A percentile compares a stretch with the other conserved stretches of the same genome.
Evolutionary conservation across 2,113 vertebrate genomes (phyloP).

Genomic region (Recurvirostra avosetta): DNA sequence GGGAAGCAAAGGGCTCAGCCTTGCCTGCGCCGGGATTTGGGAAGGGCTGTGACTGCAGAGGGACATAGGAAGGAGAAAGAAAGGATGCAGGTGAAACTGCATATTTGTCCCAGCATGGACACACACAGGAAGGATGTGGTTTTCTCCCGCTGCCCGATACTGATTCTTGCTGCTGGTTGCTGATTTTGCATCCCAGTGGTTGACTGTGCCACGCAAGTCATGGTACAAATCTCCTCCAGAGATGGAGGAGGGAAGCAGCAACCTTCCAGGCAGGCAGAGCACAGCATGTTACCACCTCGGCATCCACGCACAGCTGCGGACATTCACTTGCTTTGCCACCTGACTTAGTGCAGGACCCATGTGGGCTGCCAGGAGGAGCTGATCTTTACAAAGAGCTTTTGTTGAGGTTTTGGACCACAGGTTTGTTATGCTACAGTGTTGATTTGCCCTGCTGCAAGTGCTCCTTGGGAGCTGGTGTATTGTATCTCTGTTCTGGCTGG

Average conservation of each 20-base stretch:
- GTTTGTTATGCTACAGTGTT: not conserved
- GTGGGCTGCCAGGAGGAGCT: not conserved
- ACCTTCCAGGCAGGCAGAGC: not conserved
- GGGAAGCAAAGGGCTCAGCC: not conserved
- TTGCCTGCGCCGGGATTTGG: not conserved
- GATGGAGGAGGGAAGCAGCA: not conserved
- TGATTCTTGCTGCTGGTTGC: not conserved
- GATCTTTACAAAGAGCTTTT: not conserved
- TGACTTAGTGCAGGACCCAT: not conserved
- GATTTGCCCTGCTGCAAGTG: not conserved
- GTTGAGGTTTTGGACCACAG: not conserved
- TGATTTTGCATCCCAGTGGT: not conserved
- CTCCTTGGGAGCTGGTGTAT: not conserved
- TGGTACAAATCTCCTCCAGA: not conserved
- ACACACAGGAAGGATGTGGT: not conserved
- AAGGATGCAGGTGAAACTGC: not conserved
- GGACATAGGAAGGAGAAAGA: not conserved
- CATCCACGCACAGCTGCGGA: rapidly evolving
- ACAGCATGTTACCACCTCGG: not conserved
- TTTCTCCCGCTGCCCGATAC: not conserved
- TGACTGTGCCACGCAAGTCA: not conserved
- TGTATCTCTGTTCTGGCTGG: not conserved
- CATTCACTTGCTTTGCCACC: not conserved
- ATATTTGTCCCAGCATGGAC: not conserved
- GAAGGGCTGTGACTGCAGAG: not conserved